A percentile compares a stretch with the other conserved stretches of the same genome.
These are phyloP conservation scores for Lagocephalus sceleratus DNA, from an alignment of 2,797 vertebrate species.

Conservation along the genomic window DNA sequence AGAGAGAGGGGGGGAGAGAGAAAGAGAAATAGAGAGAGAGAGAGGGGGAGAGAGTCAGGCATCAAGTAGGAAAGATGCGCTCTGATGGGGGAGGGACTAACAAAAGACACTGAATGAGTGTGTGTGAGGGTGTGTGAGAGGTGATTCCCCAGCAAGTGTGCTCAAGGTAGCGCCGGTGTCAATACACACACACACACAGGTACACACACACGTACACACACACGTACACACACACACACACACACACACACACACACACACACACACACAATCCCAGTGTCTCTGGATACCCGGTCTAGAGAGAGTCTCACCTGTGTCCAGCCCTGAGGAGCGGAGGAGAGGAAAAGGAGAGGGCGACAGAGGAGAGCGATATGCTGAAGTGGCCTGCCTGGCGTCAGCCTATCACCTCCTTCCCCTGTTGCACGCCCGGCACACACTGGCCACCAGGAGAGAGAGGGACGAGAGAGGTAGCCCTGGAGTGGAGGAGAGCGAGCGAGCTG, in stretches of 20 bases:
- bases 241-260: conserved; percentile 41
- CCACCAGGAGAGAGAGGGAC: conserved; percentile 59
- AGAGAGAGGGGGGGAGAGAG: conserved; percentile 78
- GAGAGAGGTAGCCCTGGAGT: conserved; percentile 47
- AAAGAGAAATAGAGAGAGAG: conserved; percentile 78
- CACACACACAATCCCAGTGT: conserved; percentile 37
- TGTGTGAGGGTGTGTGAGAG: conserved; percentile 30
- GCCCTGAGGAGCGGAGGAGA: conserved; percentile 57
- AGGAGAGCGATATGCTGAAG: conserved; percentile 68
- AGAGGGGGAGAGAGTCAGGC: conserved; percentile 77
- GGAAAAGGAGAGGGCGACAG: conserved; percentile 62
- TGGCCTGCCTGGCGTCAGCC: conserved; percentile 75
- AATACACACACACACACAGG: background rate
- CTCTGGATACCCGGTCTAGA: conserved; percentile 46
- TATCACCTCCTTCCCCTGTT: conserved; percentile 67
- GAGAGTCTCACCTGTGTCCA: conserved; percentile 70
- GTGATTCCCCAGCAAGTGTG: conserved; percentile 52
- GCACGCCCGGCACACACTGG: conserved; percentile 61
- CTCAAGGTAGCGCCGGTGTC: conserved; percentile 46
- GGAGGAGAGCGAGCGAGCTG: conserved; percentile 51
- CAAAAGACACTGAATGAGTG: conserved; percentile 30
- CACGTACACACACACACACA: conserved; percentile 28
- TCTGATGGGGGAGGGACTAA: conserved; percentile 63
- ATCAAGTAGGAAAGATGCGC: conserved; percentile 58
- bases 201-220: conserved; percentile 34